Conservation (phyloP, 2,797 vertebrate genomes). For the Gymnopithys bicolor region DNA sequence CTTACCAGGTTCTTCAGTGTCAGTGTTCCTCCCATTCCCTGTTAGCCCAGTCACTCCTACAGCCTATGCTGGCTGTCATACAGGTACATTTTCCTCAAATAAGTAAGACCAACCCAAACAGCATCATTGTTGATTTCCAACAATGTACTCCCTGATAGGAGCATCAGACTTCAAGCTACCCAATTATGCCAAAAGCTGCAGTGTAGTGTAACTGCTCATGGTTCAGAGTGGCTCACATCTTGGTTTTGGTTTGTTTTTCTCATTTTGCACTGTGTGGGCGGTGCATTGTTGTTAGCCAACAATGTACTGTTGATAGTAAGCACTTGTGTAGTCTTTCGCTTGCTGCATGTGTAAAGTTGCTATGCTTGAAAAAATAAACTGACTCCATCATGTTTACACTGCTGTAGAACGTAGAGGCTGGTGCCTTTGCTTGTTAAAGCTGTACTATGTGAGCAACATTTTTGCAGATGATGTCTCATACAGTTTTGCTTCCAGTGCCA, state of each 20-base stretch:
- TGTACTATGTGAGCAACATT: not conserved
- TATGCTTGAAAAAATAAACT: not conserved
- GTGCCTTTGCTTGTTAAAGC: constrained; percentile 50
- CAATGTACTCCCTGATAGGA: constrained; percentile 86
- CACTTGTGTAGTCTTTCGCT: constrained; percentile 77
- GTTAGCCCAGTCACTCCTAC: constrained; percentile 90
- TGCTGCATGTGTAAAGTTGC: constrained; percentile 78
- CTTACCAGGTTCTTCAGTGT: constrained; percentile 74
- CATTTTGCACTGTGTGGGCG: constrained; percentile 84
- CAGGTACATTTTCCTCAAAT: constrained; percentile 86
- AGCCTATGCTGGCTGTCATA: constrained; percentile 90
- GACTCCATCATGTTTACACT: not conserved
- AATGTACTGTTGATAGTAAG: constrained; percentile 93
- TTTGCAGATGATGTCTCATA: not conserved
- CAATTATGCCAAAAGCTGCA: constrained; percentile 23
- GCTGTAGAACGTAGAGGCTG: constrained; percentile 54
- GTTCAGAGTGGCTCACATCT: constrained; percentile 11
- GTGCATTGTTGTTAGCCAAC: constrained; percentile 96
- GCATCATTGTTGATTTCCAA: constrained; percentile 89
- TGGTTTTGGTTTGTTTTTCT: not conserved
- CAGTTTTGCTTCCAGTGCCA: not conserved
- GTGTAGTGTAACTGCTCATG: constrained; percentile 4
- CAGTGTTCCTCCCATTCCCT: constrained; percentile 88
- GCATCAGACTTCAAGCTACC: not conserved
- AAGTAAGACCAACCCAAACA: constrained; percentile 77